Conservation (phyloP, 2,113 vertebrate genomes). For the Cyprinus carpio region DNA sequence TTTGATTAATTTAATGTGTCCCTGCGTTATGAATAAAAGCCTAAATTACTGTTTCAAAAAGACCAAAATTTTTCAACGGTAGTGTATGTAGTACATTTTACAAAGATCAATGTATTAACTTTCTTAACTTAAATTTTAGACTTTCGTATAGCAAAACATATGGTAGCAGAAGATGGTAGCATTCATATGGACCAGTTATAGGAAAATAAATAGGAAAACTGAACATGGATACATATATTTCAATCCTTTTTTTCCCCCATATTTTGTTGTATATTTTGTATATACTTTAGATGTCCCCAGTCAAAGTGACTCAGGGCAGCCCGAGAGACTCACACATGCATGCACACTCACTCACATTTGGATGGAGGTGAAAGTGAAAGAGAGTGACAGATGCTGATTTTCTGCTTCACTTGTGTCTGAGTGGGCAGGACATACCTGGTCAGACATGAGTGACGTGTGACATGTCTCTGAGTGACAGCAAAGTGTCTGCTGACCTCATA, state of each 20-base stretch:
- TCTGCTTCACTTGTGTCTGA: conserved; percentile 39
- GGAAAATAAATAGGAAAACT: not conserved
- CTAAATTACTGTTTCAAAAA: not conserved
- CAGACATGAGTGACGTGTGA: conserved; percentile 33
- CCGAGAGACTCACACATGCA: conserved; percentile 19
- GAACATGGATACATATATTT: not conserved
- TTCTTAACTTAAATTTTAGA: not conserved
- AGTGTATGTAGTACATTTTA: not conserved
- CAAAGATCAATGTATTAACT: not conserved
- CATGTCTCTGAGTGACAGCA: conserved; percentile 22
- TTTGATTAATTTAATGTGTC: not conserved
- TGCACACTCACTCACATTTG: conserved; percentile 3
- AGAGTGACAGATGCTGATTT: conserved; percentile 33
- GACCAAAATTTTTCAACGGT: not conserved
- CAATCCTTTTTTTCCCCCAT: not conserved
- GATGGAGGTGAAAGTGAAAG: conserved; percentile 31
- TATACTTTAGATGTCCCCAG: conserved; percentile 6
- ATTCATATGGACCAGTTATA: not conserved
- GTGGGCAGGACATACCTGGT: conserved; percentile 43
- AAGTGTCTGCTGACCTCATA: conserved; percentile 42
- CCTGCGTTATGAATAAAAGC: not conserved
- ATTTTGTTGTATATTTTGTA: not conserved
- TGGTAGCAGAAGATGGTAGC: not conserved
- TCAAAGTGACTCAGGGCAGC: not conserved
- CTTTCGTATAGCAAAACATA: not conserved